These are phyloP conservation scores for Alloscopus bannaensis DNA, from an alignment of 2,888 invertebrate species.

Conservation along the genomic window DNA sequence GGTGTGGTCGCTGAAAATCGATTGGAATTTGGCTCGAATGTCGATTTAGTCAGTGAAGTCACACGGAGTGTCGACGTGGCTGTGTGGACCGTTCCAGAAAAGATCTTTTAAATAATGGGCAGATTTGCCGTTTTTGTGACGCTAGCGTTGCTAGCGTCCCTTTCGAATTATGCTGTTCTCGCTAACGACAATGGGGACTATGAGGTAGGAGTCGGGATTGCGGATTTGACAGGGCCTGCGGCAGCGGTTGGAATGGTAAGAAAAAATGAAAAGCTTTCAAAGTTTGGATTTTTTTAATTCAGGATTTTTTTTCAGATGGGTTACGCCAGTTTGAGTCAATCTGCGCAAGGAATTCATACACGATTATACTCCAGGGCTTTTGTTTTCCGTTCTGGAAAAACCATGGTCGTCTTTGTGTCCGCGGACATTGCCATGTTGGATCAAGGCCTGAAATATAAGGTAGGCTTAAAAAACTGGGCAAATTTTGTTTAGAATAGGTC, in stretches of 20 bases:
- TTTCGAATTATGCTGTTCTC: background rate
- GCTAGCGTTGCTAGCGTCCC: conserved; percentile 11
- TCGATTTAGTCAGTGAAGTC: no score
- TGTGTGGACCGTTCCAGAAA: no score
- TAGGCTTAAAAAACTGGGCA: conserved; percentile 75
- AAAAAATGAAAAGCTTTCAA: background rate
- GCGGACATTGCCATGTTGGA: conserved; percentile 94
- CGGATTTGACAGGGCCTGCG: conserved; percentile 93
- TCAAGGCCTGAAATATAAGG: conserved; percentile 85
- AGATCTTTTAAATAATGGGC: no score
- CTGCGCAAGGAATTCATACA: conserved; percentile 89
- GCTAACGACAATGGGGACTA: conserved; percentile 69
- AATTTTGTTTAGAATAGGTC: background rate
- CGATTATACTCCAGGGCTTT: conserved; percentile 92
- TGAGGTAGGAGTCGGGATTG: conserved; percentile 87
- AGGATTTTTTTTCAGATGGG: conserved; percentile 85
- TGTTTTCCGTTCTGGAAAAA: conserved; percentile 81
- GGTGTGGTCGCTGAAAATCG: no score
- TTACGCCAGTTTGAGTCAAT: conserved; percentile 90
- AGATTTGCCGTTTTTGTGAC: no score
- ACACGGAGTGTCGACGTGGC: no score
- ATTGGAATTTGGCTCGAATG: no score
- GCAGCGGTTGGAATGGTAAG: conserved; percentile 93
- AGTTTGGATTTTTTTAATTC: background rate
- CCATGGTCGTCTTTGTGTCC: conserved; percentile 84